These are phyloP conservation scores for Octomys mimax DNA, from an alignment of 2,797 vertebrate species.

Conservation along the genomic window DNA sequence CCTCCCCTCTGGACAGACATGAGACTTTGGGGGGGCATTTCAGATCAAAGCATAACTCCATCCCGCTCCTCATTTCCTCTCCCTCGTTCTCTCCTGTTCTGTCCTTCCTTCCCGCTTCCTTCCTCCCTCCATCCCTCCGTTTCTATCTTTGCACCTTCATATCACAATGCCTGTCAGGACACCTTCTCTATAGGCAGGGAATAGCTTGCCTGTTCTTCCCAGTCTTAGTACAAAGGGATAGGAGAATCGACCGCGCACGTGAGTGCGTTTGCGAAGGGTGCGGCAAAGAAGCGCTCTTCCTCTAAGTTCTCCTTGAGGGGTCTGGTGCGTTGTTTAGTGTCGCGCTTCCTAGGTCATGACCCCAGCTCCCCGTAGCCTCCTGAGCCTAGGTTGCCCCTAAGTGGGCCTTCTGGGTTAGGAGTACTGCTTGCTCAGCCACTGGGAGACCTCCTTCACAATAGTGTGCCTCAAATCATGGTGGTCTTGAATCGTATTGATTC, in stretches of 20 bases:
- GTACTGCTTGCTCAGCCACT: accelerated
- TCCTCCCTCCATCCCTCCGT: neutral
- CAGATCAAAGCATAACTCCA: neutral
- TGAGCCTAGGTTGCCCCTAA: too few species aligned
- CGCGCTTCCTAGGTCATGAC: neutral
- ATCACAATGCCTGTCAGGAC: neutral
- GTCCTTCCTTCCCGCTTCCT: neutral
- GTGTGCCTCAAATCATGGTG: too few species aligned
- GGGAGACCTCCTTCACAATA: neutral
- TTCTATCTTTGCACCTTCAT: neutral
- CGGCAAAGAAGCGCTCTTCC: neutral
- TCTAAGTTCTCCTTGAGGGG: neutral
- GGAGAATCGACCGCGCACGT: neutral
- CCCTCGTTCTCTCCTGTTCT: neutral
- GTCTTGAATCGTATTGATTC: neutral
- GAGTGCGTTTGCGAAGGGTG: neutral
- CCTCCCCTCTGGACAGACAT: neutral
- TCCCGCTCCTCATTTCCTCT: neutral
- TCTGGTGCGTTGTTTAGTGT: neutral
- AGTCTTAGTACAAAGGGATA: neutral
- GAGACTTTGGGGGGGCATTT: neutral
- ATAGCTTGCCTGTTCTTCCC: neutral
- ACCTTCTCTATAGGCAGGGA: neutral
- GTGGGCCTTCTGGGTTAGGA: neutral
- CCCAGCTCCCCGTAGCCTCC: neutral